These are phyloP conservation scores for Fulmarus glacialis DNA, from an alignment of 2,113 vertebrate genomes.

Conservation along the genomic window DNA sequence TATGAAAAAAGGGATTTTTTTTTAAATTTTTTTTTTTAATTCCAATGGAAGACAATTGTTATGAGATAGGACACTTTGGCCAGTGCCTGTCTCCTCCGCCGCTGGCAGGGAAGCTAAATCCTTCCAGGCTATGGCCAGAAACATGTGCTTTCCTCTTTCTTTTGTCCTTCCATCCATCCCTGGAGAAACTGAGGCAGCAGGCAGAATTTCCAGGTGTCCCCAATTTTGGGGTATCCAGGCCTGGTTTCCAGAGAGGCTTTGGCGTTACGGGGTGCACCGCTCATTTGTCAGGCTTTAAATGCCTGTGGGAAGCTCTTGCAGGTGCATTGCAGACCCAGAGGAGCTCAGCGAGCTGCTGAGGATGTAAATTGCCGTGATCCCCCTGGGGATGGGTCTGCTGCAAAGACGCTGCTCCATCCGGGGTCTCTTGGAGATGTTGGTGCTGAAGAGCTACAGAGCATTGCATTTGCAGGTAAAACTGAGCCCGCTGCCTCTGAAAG, in stretches of 20 bases:
- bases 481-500: not conserved
- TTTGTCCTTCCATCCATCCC: not conserved
- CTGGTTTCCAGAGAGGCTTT: not conserved
- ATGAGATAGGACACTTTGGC: not conserved
- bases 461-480: not conserved
- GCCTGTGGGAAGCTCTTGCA: not conserved
- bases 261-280: fast-evolving
- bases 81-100: not conserved
- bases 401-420: not conserved
- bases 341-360: not conserved
- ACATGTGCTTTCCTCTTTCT: not conserved
- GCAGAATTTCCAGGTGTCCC: not conserved
- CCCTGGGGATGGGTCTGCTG: not conserved
- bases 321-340: not conserved
- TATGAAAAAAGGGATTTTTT: not conserved
- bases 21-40: not conserved
- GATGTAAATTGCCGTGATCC: not conserved
- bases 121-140: not conserved
- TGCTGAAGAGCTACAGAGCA: not conserved
- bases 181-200: not conserved
- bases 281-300: not conserved
- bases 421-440: not conserved
- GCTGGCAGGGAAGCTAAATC: not conserved
- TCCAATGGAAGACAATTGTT: not conserved
- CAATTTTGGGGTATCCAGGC: not conserved